Evolutionary conservation across 1,140 invertebrate genomes (phyloP).

Genomic region (Macrocentrus cingulum): DNA sequence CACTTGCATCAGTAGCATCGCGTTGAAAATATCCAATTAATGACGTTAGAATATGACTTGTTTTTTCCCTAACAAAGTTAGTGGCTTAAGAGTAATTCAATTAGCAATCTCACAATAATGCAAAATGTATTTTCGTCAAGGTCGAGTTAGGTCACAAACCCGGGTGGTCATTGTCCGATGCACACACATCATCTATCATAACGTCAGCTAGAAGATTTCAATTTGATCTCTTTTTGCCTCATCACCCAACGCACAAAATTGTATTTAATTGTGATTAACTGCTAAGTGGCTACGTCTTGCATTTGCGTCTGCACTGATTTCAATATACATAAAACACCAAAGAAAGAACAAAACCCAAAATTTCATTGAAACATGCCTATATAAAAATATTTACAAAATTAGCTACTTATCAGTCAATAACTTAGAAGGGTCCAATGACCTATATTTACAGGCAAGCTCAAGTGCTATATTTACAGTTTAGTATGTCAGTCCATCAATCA

Average conservation of each 20-base stretch:
- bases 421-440: background rate
- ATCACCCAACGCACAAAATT: conserved; percentile 53
- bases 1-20: no score
- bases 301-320: conserved; percentile 45
- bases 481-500: background rate
- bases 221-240: conserved; percentile 57
- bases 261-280: conserved; percentile 60
- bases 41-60: no score
- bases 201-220: conserved; percentile 57
- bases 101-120: background rate
- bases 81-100: background rate
- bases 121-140: conserved; percentile 12
- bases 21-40: no score
- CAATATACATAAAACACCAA: conserved; percentile 39
- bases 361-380: conserved; percentile 5
- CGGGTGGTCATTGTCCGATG: conserved; percentile 18
- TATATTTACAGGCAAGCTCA: conserved; percentile 11
- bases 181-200: conserved; percentile 50
- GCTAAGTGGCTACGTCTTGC: conserved; percentile 49
- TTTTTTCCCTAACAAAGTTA: no score
- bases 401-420: conserved; percentile 9
- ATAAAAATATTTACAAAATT: conserved; percentile 27
- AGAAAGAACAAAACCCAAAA: background rate
- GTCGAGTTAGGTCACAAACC: background rate
- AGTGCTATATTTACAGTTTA: conserved; percentile 8